Conservation (phyloP, 2,888 invertebrate species). For the Spicauda simplicius region DNA sequence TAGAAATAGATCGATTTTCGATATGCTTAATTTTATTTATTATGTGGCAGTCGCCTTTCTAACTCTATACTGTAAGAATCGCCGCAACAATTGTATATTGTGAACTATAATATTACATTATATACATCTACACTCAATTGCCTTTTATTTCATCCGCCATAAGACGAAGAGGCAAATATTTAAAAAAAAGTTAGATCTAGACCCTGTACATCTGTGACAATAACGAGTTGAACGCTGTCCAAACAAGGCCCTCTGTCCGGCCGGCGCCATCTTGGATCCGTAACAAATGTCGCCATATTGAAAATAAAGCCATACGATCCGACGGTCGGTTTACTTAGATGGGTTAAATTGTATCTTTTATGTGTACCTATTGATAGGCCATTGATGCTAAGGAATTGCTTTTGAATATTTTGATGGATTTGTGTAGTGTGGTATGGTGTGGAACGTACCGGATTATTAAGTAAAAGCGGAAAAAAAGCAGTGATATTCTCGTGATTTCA, state of each 20-base stretch:
- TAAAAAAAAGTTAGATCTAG: constrained; percentile 38
- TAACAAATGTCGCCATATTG: constrained; percentile 79
- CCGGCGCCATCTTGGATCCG: constrained; percentile 77
- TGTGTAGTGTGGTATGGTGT: neutral
- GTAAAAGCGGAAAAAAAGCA: no score
- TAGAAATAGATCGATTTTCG: no score
- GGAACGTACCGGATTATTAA: no score
- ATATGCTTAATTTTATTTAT: no score
- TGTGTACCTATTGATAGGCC: neutral
- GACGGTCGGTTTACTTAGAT: constrained; percentile 45
- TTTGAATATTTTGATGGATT: neutral
- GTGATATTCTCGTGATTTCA: no score
- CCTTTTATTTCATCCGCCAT: no score
- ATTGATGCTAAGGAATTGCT: neutral
- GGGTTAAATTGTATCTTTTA: constrained; percentile 30
- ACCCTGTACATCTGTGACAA: constrained; percentile 45
- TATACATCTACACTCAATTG: no score
- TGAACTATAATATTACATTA: no score
- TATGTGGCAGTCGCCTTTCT: no score
- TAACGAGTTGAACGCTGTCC: constrained; percentile 68
- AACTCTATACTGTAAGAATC: no score
- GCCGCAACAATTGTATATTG: no score
- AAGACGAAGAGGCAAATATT: no score
- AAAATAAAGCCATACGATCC: constrained; percentile 71
- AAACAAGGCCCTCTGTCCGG: constrained; percentile 77